A percentile compares a stretch with the other conserved stretches of the same genome.
These are phyloP conservation scores for Anguilla anguilla DNA, from an alignment of 2,797 vertebrate genomes.

Conservation along the genomic window DNA sequence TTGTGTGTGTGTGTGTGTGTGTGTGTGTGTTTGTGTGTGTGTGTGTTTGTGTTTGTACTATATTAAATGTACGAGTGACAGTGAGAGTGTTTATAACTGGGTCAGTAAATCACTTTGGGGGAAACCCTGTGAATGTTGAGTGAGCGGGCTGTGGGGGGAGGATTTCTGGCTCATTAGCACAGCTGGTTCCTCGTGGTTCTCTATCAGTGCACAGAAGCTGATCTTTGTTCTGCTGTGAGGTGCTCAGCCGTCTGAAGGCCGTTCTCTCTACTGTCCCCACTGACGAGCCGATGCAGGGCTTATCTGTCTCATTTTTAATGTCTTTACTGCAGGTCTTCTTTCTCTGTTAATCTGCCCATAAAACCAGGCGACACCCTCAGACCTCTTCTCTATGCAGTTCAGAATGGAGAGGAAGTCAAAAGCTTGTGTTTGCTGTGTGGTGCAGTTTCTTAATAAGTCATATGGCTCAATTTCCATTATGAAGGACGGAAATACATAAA, in stretches of 20 bases:
- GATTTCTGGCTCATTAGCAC: not conserved
- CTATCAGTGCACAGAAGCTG: not conserved
- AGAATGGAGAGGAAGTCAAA: not conserved
- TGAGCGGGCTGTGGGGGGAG: not conserved
- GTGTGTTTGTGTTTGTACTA: not conserved
- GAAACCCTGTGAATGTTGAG: not conserved
- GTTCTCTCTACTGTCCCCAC: not conserved
- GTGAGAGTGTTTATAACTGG: not conserved
- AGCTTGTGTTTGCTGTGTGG: not conserved
- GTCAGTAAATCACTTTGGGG: constrained; percentile 12
- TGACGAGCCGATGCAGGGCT: not conserved
- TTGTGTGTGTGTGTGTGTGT: not conserved
- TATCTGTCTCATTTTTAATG: not conserved
- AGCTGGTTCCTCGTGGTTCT: not conserved
- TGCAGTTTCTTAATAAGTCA: not conserved
- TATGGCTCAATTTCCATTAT: not conserved
- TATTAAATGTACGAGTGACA: not conserved
- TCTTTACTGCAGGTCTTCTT: not conserved
- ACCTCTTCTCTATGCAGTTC: not conserved
- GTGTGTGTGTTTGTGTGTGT: not conserved
- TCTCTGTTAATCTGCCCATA: not conserved
- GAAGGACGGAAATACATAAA: not conserved
- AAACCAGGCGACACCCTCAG: not conserved
- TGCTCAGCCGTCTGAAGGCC: not conserved
- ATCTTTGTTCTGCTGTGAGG: not conserved